Base-by-base conservation (phyloP, 2,113 vertebrate species). In the Falcunculus frontatus region DNA sequence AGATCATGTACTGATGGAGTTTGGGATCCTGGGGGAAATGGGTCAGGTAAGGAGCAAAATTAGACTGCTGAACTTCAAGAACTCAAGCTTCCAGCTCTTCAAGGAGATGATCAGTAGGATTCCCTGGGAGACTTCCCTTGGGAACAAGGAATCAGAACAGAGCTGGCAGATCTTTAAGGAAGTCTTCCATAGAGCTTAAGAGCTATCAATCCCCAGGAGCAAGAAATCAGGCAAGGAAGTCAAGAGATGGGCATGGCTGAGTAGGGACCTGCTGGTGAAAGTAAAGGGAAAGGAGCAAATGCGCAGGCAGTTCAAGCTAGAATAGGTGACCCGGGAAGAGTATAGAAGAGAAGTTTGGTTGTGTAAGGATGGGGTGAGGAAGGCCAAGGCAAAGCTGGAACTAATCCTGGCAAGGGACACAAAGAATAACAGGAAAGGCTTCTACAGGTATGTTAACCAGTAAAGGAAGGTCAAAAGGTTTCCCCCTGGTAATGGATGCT, bases 401-500 rank as follows among this genome's bases (percentile, higher is more conserved):
- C 16, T 41, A 30, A 53, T n/a, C 25, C 33, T 67, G 53, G 6
- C 19, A 46, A 75, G 46, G 25, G n/a, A 53, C n/a, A 33, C 9
- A 53, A 46, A 75, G 60, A 57, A 21, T 52, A 59, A 67, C 4
- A 50, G 46, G 13, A 67, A 67, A 35, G 13, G 6, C 44, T 57
- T 74, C 52, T 59, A 14, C 13, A 59, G 19, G 27, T 46, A 26
- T 23, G 10, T 46, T 67, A 67, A 39, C 18, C 13, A 17, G 52
- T 46, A 74, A 52, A 89, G 16, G 33, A 46, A 46, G 23, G 23
- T 21, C 29, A 16, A 15, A 29, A 67, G 5, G 10, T 39, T 50
- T 59, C 2, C 29, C 49, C 16, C 52, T 2, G 0, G 46, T 35
- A 44, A 33, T 16, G 18, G 44, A 19, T 0, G 0, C 32, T 37